These are phyloP conservation scores for Luehdorfia chinensis DNA, from an alignment of 1,140 invertebrate genomes.

Conservation along the genomic window DNA sequence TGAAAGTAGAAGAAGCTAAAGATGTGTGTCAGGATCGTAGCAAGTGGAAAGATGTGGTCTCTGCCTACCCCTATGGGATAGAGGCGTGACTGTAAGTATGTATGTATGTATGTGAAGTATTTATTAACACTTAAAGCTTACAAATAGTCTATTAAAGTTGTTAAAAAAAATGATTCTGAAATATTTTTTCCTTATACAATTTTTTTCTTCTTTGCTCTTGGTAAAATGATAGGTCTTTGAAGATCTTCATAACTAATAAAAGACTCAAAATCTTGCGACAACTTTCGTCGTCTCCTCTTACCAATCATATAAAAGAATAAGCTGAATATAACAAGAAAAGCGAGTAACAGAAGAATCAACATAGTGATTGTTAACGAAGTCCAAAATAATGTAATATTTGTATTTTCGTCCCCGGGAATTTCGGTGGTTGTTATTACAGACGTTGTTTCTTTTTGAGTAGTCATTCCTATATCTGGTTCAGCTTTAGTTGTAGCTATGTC, in stretches of 20 bases:
- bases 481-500: background rate
- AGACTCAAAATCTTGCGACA: slow-evolving; percentile 15
- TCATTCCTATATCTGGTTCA: background rate
- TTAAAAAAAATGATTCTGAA: too few species aligned
- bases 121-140: too few species aligned
- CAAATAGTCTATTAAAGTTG: too few species aligned
- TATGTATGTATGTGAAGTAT: too few species aligned
- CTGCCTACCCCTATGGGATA: too few species aligned
- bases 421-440: background rate
- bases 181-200: too few species aligned
- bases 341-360: slow-evolving; percentile 23
- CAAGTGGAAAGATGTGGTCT: too few species aligned
- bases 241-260: slow-evolving; percentile 24
- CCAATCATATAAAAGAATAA: slow-evolving; percentile 30
- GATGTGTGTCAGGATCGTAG: too few species aligned
- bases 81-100: too few species aligned
- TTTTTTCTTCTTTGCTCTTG: too few species aligned
- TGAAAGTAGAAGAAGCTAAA: too few species aligned
- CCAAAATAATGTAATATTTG: slow-evolving; percentile 24
- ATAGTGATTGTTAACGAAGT: slow-evolving; percentile 26
- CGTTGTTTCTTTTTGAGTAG: slow-evolving; percentile 4
- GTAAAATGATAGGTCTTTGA: slow-evolving; percentile 29
- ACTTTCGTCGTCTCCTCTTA: slow-evolving; percentile 19
- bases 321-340: slow-evolving; percentile 23
- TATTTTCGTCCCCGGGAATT: background rate